Evolutionary conservation across 2,797 vertebrate species (phyloP), one percentile per base, ranked within the genome.

Genomic region (Merluccius polli): DNA sequence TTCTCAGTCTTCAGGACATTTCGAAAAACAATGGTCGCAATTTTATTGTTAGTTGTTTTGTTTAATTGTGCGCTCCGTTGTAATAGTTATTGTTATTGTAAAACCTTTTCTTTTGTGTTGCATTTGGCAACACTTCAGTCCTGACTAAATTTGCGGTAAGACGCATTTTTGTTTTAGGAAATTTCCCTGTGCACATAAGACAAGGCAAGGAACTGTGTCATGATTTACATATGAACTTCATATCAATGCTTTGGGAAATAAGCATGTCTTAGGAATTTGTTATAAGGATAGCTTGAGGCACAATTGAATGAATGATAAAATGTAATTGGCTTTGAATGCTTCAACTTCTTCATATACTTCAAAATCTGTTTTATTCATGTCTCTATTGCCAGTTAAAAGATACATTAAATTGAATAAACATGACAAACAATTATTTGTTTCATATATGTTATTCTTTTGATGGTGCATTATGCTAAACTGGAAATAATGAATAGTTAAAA

Each of bases 191-290:
- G 13, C 10, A 13, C 24, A 27, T 27, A 65, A 65, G n/a, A 65
- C n/a, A 65, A 65, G 59, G n/a, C 52, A 59, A 59, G 52, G 52
- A 59, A n/a, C 52, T 65, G 24, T 21, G 24, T 74, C 33, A 73
- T 6, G 31, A 35, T 73, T 73, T 59, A 73, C 44, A 67, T 30
- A n/a, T 35, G 2, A 52, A 24, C 36, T 36, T 73, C 73, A 73
- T 73, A 48, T 31, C 59, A 73, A 30, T 21, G 32, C 30, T 59
- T 32, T 74, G 32, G 59, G 24, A 65, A 10, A 12, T n/a, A 27
- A 27, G 52, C 72, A 38, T 38, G 33, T 65, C 73, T 65, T 27
- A 65, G 59, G 59, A 27, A 29, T 65, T 27, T 12, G 8, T 27
- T 65, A 27, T 65, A 24, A 59, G 11, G 52, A 59, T n/a, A n/a